Evolutionary conservation across 92 coral and sea anemone genomes (phyloP).

Genomic region (Isaurus tuberculatus): DNA sequence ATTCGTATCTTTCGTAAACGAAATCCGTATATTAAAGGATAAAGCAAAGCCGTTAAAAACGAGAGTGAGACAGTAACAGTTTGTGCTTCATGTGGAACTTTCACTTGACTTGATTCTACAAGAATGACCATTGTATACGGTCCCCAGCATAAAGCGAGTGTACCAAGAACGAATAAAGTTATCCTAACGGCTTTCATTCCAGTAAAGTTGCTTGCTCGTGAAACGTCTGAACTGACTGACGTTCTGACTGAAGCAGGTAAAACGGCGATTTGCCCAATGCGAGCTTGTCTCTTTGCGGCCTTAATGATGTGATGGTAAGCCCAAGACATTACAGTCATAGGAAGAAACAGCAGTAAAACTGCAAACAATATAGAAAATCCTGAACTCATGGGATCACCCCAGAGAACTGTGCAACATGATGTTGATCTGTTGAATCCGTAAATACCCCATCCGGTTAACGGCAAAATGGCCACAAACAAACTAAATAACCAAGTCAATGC

Average conservation of each 20-base stretch:
- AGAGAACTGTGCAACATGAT: slow-evolving; percentile 83
- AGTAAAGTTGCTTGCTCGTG: slow-evolving; percentile 65
- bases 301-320: slow-evolving; percentile 88
- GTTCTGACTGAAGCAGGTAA: slow-evolving; percentile 62
- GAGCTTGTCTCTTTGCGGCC: slow-evolving; percentile 94
- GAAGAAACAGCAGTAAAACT: slow-evolving; percentile 61
- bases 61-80: slow-evolving; percentile 66
- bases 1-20: slow-evolving; percentile 85
- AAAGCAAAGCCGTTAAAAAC: slow-evolving; percentile 64
- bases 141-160: slow-evolving; percentile 81
- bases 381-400: slow-evolving; percentile 83
- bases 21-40: slow-evolving; percentile 93
- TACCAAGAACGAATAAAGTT: slow-evolving; percentile 83
- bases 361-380: slow-evolving; percentile 90
- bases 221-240: slow-evolving; percentile 66
- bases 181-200: slow-evolving; percentile 90
- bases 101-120: slow-evolving; percentile 72
- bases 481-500: slow-evolving; percentile 80
- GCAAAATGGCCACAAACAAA: slow-evolving; percentile 83
- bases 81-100: slow-evolving; percentile 68
- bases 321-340: slow-evolving; percentile 70
- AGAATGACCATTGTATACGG: slow-evolving; percentile 75
- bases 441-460: slow-evolving; percentile 95
- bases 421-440: slow-evolving; percentile 81
- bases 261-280: slow-evolving; percentile 77